Conservation (phyloP, 2,797 vertebrate genomes). For the Chloroceryle amazona region DNA sequence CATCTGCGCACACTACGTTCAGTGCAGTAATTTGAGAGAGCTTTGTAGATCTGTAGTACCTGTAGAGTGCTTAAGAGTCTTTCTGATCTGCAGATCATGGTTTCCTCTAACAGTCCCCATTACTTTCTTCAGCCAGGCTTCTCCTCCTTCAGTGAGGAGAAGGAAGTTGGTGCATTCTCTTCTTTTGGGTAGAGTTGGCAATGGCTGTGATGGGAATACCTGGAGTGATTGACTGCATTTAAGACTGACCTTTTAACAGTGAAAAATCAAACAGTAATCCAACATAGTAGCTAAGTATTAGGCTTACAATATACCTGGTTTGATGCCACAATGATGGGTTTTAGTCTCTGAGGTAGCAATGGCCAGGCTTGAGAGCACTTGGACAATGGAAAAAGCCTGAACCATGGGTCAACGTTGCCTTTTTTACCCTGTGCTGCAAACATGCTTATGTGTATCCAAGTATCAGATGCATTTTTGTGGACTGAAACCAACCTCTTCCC, state of each 20-base stretch:
- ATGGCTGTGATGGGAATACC: neutral
- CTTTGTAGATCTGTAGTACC: neutral
- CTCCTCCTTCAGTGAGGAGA: neutral
- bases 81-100: neutral
- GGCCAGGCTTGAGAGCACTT: neutral
- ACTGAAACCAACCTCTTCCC: neutral
- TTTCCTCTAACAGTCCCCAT: neutral
- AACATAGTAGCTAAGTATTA: neutral
- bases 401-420: neutral
- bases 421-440: neutral
- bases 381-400: neutral
- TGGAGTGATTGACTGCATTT: neutral
- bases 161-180: neutral
- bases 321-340: neutral
- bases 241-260: neutral
- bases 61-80: neutral
- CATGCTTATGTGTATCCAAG: neutral
- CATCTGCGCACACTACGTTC: accelerated
- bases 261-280: neutral
- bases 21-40: neutral
- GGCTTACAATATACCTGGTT: neutral
- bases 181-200: neutral
- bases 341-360: neutral
- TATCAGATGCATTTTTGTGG: neutral
- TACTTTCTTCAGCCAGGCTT: neutral